Conservation (phyloP, 2,888 invertebrate genomes). For the Alloscopus bannaensis region DNA sequence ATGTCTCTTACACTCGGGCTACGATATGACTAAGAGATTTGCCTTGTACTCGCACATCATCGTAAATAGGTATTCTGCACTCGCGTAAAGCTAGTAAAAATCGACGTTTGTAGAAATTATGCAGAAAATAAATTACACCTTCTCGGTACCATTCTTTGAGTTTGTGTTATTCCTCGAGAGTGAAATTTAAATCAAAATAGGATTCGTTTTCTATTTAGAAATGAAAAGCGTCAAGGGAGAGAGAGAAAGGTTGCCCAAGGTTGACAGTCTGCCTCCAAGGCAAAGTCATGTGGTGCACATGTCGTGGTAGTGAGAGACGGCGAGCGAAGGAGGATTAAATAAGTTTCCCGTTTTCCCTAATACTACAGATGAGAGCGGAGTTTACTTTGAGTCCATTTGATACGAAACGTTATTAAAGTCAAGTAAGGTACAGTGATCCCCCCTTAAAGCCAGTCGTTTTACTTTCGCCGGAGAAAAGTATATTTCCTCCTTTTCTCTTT, state of each 20-base stretch:
- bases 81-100: too few relatives aligned
- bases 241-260: not conserved
- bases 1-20: too few relatives aligned
- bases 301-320: too few relatives aligned
- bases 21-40: too few relatives aligned
- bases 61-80: too few relatives aligned
- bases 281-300: too few relatives aligned
- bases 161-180: not conserved
- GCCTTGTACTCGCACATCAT: too few relatives aligned
- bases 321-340: not conserved
- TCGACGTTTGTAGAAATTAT: too few relatives aligned
- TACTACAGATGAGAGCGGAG: not conserved
- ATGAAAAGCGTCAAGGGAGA: not conserved
- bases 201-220: slow-evolving; percentile 6
- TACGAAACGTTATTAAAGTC: slow-evolving; percentile 13
- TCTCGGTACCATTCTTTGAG: not conserved
- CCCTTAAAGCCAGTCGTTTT: slow-evolving; percentile 6
- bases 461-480: too few relatives aligned
- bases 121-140: not conserved
- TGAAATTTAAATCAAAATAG: slow-evolving; percentile 25
- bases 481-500: too few relatives aligned
- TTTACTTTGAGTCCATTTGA: slow-evolving; percentile 13
- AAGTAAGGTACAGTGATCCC: not conserved
- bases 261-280: too few relatives aligned
- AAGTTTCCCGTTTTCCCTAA: not conserved